These are phyloP conservation scores for Azorinus chamasolen DNA, from an alignment of 2,888 invertebrate species.

Conservation along the genomic window DNA sequence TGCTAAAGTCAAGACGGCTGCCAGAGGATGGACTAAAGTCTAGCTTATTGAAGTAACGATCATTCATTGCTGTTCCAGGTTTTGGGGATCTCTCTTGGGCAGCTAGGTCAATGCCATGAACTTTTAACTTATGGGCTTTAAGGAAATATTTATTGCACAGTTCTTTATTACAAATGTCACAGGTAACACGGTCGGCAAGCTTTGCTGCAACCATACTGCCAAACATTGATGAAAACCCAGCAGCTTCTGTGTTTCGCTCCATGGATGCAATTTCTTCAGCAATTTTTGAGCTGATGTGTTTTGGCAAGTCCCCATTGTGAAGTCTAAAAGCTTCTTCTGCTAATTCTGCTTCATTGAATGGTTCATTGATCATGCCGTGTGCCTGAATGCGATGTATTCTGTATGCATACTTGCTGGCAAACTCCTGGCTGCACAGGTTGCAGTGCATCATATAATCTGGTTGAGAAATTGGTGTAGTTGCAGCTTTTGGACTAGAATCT, in stretches of 20 bases:
- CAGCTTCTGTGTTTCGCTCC: slow-evolving; percentile 67
- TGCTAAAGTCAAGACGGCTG: slow-evolving; percentile 58
- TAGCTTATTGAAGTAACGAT: slow-evolving; percentile 28
- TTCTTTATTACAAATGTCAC: slow-evolving; percentile 99
- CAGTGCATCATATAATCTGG: slow-evolving; percentile 75
- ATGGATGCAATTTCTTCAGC: slow-evolving; percentile 66
- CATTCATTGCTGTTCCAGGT: slow-evolving; percentile 46
- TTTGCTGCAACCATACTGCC: slow-evolving; percentile 86
- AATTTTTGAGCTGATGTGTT: slow-evolving; percentile 63
- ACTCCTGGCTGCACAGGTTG: slow-evolving; percentile 90
- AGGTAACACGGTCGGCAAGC: slow-evolving; percentile 87
- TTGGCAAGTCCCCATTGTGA: slow-evolving; percentile 62
- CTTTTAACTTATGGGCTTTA: slow-evolving; percentile 99
- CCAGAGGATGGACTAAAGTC: slow-evolving; percentile 61
- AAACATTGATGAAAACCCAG: slow-evolving; percentile 82
- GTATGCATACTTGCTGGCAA: slow-evolving; percentile 94
- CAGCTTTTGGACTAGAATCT: slow-evolving; percentile 71
- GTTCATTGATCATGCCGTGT: slow-evolving; percentile 81
- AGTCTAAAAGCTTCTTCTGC: slow-evolving; percentile 67
- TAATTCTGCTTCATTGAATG: slow-evolving; percentile 67
- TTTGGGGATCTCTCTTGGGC: slow-evolving; percentile 62
- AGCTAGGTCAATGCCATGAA: slow-evolving; percentile 89
- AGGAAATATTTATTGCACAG: slow-evolving; percentile 99
- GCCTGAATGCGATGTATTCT: slow-evolving; percentile 83
- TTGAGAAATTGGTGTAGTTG: slow-evolving; percentile 64